A percentile compares a stretch with the other conserved stretches of the same genome.
Evolutionary conservation across 1,140 invertebrate genomes (phyloP).

Genomic region (Hylaeus volcanicus): DNA sequence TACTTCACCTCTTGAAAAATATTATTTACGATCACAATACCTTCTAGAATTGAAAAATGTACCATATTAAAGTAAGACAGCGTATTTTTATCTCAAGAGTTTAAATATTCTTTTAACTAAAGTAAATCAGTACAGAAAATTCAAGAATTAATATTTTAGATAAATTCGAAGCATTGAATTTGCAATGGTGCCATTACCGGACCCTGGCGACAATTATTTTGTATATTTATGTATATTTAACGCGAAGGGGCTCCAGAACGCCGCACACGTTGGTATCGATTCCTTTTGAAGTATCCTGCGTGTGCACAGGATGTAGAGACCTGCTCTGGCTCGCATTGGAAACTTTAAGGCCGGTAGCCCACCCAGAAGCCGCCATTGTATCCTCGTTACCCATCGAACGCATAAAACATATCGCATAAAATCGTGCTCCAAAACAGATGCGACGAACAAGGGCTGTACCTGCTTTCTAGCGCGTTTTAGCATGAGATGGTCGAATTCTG

Average conservation of each 20-base stretch:
- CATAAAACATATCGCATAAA: constrained; percentile 49
- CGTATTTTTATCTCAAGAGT: too few relatives aligned
- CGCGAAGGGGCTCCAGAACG: background rate
- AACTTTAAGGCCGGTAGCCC: constrained; percentile 47
- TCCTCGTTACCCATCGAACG: constrained; percentile 43
- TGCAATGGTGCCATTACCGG: background rate
- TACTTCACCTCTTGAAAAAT: too few relatives aligned
- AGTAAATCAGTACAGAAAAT: too few relatives aligned
- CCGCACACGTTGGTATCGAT: constrained; percentile 12
- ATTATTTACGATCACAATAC: too few relatives aligned
- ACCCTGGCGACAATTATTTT: background rate
- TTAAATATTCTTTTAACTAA: too few relatives aligned
- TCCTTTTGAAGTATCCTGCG: constrained; percentile 11
- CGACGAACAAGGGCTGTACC: background rate
- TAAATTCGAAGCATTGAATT: background rate
- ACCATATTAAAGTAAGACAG: too few relatives aligned
- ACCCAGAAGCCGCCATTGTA: constrained; percentile 48
- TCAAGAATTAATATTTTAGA: too few relatives aligned
- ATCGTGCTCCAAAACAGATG: constrained; percentile 6
- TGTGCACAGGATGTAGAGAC: constrained; percentile 20
- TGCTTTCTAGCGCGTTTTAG: background rate
- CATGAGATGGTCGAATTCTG: background rate
- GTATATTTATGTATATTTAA: background rate
- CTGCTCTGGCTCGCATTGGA: constrained; percentile 14
- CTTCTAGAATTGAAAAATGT: too few relatives aligned